A percentile compares a stretch with the other conserved stretches of the same genome.
Evolutionary conservation across 2,113 vertebrate species (phyloP).

Genomic region (Anas platyrhynchos): DNA sequence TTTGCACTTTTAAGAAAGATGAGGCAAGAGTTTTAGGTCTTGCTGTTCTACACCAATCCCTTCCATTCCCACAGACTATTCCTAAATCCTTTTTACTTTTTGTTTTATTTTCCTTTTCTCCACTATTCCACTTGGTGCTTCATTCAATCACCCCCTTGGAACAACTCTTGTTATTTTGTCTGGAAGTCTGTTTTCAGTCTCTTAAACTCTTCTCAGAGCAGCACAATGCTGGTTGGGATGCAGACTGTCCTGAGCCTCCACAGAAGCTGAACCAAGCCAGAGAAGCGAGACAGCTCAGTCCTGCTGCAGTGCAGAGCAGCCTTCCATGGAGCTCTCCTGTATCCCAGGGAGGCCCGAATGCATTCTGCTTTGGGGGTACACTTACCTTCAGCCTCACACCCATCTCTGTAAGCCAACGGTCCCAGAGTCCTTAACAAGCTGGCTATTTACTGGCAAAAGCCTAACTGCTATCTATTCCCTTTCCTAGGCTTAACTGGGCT

Average conservation of each 20-base stretch:
- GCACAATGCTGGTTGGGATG: not conserved
- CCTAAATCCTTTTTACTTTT: not conserved
- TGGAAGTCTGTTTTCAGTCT: not conserved
- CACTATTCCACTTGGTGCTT: not conserved
- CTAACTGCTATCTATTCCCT: not conserved
- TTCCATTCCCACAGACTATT: not conserved
- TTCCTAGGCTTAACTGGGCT: not conserved
- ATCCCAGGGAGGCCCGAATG: not conserved
- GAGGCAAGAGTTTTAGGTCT: not conserved
- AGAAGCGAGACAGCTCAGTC: not conserved
- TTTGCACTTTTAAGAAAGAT: not conserved
- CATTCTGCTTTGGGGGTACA: not conserved
- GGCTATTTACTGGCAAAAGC: not conserved
- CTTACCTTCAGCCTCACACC: conserved; percentile 29
- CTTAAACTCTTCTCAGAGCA: not conserved
- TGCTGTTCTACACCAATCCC: not conserved
- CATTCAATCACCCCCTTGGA: not conserved
- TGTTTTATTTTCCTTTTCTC: not conserved
- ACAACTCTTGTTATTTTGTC: not conserved
- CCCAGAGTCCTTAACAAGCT: not conserved
- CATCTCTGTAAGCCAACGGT: not conserved
- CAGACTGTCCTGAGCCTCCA: not conserved
- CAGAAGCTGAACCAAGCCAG: not conserved
- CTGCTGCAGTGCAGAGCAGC: not conserved
- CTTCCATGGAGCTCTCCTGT: not conserved